Conservation (phyloP, 2,113 vertebrate species). For the Antigone vipio region DNA sequence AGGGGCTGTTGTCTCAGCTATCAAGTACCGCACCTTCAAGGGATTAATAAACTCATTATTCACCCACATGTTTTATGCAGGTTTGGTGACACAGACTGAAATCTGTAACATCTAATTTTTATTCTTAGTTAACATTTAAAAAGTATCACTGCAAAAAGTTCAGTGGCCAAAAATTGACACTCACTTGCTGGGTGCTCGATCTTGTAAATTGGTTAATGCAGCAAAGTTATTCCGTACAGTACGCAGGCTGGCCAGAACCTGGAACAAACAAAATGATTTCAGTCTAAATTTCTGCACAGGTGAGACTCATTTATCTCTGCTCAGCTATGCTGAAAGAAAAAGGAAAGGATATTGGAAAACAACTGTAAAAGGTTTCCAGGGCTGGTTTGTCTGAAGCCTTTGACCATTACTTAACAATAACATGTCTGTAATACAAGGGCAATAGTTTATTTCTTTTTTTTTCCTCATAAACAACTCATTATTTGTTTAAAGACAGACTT, state of each 20-base stretch:
- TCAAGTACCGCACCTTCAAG: neutral
- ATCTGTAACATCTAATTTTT: neutral
- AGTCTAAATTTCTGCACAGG: neutral
- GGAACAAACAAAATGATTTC: conserved; percentile 17
- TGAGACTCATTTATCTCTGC: neutral
- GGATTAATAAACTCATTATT: conserved; percentile 7
- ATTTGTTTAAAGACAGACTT: conserved; percentile 13
- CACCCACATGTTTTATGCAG: neutral
- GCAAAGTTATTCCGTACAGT: conserved; percentile 99
- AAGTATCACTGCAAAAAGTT: neutral
- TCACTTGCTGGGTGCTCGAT: conserved; percentile 93
- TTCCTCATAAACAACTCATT: neutral
- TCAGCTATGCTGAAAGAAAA: neutral
- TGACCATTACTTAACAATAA: neutral
- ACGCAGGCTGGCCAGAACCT: conserved; percentile 97
- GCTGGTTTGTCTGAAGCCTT: neutral
- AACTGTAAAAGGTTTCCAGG: neutral
- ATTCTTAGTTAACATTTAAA: neutral
- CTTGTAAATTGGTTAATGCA: conserved; percentile 96
- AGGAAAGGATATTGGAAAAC: neutral
- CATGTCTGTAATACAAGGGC: neutral
- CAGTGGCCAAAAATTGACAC: conserved; percentile 39
- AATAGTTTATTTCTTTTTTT: neutral
- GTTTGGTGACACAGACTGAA: neutral
- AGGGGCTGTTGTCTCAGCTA: neutral